Conservation (phyloP, 2,888 invertebrate genomes). For the Neelides folsomi region DNA sequence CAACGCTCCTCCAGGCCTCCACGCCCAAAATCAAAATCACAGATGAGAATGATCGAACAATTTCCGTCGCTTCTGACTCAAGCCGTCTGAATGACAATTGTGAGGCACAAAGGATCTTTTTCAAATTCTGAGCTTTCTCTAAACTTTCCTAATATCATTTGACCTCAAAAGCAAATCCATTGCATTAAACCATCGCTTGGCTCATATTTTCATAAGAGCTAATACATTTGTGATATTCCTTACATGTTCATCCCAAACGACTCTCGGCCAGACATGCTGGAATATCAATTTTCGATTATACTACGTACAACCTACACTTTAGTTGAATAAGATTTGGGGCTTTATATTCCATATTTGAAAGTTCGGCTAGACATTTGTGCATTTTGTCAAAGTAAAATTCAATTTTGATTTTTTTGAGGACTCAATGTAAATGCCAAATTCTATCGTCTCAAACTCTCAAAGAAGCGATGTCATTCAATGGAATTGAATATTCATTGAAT, state of each 20-base stretch:
- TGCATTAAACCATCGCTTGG: not conserved
- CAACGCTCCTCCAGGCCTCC: slow-evolving; percentile 38
- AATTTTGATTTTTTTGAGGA: too few relatives aligned
- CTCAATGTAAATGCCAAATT: too few relatives aligned
- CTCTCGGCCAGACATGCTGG: too few relatives aligned
- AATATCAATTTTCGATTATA: too few relatives aligned
- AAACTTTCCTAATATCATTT: not conserved
- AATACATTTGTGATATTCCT: not conserved
- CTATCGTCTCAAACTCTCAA: too few relatives aligned
- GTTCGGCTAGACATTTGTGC: too few relatives aligned
- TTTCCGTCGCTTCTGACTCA: slow-evolving; percentile 36
- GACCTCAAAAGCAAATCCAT: not conserved
- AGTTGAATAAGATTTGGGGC: too few relatives aligned
- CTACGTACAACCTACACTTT: too few relatives aligned
- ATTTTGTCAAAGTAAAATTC: too few relatives aligned
- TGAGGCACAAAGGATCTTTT: slow-evolving; percentile 6
- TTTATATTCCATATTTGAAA: too few relatives aligned
- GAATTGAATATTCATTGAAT: too few relatives aligned
- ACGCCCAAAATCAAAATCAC: slow-evolving; percentile 37
- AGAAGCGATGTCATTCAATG: too few relatives aligned
- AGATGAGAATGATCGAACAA: slow-evolving; percentile 39
- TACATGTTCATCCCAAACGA: not conserved
- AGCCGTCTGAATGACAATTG: slow-evolving; percentile 24
- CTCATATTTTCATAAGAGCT: not conserved
- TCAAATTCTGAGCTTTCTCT: not conserved